A percentile compares a stretch with the other conserved stretches of the same genome.
Evolutionary conservation across 1,140 invertebrate genomes (phyloP).

Genomic region (Diorhabda sublineata): DNA sequence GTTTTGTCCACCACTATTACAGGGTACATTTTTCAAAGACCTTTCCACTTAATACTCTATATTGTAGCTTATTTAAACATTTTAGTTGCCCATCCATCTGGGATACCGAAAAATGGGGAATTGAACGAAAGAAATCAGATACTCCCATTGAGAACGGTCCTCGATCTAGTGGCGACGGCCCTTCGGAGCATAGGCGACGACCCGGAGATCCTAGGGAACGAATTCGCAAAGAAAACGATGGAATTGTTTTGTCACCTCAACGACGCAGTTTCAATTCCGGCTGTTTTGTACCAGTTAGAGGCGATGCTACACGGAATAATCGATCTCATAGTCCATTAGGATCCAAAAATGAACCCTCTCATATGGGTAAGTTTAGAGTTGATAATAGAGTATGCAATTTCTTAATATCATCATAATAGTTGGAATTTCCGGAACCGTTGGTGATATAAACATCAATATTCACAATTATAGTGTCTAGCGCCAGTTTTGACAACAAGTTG

Average conservation of each 20-base stretch:
- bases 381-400: too few relatives aligned
- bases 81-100: slow-evolving; percentile 54
- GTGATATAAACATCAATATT: too few relatives aligned
- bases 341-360: slow-evolving; percentile 25
- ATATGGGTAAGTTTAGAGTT: slow-evolving; percentile 27
- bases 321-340: slow-evolving; percentile 49
- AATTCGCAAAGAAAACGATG: slow-evolving; percentile 76
- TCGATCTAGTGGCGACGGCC: slow-evolving; percentile 37
- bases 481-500: too few relatives aligned
- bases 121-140: slow-evolving; percentile 52
- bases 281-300: slow-evolving; percentile 59
- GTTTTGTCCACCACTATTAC: too few relatives aligned
- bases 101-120: slow-evolving; percentile 61
- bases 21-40: too few relatives aligned
- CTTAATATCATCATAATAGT: too few relatives aligned
- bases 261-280: slow-evolving; percentile 78
- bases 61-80: neutral
- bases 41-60: too few relatives aligned
- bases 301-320: slow-evolving; percentile 42
- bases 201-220: slow-evolving; percentile 72
- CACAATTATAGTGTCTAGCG: too few relatives aligned
- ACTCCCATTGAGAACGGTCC: slow-evolving; percentile 51
- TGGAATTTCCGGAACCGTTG: too few relatives aligned
- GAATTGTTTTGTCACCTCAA: slow-evolving; percentile 78
- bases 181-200: slow-evolving; percentile 43